Base-by-base conservation (phyloP, 2,113 vertebrate species). In the Hydropotes inermis region DNA sequence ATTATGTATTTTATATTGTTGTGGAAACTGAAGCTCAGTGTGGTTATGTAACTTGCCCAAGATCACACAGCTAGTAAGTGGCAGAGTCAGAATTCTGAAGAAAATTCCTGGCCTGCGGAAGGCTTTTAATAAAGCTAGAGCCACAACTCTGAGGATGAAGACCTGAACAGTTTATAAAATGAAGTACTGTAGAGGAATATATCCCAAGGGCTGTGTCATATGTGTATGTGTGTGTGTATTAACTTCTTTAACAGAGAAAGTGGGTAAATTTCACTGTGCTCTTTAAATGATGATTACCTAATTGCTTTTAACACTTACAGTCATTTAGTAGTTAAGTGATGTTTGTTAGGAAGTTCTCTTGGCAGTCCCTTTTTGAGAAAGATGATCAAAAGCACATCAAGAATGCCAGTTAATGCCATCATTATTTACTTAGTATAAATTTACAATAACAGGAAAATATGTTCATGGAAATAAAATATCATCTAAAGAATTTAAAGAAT, bases 371-470 rank as follows among this genome's bases (percentile, higher is more conserved):
- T 96, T 96, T 81, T 94, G 87, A 97, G 91, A 81, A 97, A 97
- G 97, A 98, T 97, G 94, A 94, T 93, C 96, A 94, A 95, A 98
- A 96, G 96, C 97, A 95, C 95, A 96, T 19, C 57, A 97, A 98
- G 97, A 98, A 95, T 93, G 91, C 90, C 94, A 98, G 97, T 91
- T 97, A 98, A 97, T 98, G 94, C 87, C 97, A 97, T 98, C 96
- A 97, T 97, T 98, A 97, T 98, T 98, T 98, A 96, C 92, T 98
- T 98, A 98, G 97, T 98, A 98, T 98, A 98, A 98, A 98, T 97
- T 98, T 97, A 97, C 97, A 98, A 98, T 98, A 98, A 98, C 98
- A 98, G 97, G 97, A 98, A 98, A 98, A 97, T 98, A 98, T 96
- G 96, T 95, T 97, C 94, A 92, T 97, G 85, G 33, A 98, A 98